These are phyloP conservation scores for Botia kubotai DNA, from an alignment of 2,797 vertebrate genomes.

Conservation along the genomic window DNA sequence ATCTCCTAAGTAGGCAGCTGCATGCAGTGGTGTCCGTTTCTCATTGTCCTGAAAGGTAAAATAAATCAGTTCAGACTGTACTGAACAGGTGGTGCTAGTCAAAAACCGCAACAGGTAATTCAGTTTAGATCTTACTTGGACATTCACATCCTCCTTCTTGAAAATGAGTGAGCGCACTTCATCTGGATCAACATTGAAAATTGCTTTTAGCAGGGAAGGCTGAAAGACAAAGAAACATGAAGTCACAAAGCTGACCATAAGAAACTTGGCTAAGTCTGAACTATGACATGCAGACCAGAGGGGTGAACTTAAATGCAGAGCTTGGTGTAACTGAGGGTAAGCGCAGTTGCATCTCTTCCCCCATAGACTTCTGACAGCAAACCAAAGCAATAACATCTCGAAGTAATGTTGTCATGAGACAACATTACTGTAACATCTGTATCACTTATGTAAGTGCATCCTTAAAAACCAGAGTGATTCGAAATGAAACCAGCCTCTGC, in stretches of 20 bases:
- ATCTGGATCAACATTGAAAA: constrained; percentile 98
- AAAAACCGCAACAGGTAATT: background rate
- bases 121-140: constrained; percentile 84
- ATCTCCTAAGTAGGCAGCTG: constrained; percentile 97
- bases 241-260: background rate
- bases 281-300: background rate
- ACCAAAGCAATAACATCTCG: background rate
- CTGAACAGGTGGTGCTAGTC: background rate
- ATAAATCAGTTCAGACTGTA: background rate
- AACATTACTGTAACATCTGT: background rate
- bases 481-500: constrained; percentile 14
- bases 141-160: constrained; percentile 99
- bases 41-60: constrained; percentile 89
- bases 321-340: background rate
- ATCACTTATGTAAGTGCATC: constrained; percentile 32
- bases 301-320: background rate
- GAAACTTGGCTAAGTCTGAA: background rate
- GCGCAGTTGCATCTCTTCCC: background rate
- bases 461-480: constrained; percentile 6
- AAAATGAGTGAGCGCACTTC: constrained; percentile 97
- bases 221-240: constrained; percentile 62
- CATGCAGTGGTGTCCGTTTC: constrained; percentile 95
- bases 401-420: constrained; percentile 18
- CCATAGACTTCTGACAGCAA: background rate
- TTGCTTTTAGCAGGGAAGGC: constrained; percentile 98